Evolutionary conservation across 2,888 invertebrate genomes (phyloP).

Genomic region (Tricholauxania praeusta): DNA sequence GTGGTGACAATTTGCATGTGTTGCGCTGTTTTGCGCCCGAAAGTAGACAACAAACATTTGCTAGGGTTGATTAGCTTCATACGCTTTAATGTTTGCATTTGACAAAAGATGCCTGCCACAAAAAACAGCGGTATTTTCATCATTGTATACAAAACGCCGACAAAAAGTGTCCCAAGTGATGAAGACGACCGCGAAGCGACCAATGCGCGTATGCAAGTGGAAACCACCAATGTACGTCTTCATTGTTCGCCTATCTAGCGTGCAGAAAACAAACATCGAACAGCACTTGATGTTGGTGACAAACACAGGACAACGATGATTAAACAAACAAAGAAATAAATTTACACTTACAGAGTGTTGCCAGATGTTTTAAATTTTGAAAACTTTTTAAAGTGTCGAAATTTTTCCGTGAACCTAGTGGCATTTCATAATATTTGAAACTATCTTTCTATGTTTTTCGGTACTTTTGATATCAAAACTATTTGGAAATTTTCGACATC

Average conservation of each 20-base stretch:
- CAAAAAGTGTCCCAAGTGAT: slow-evolving; percentile 60
- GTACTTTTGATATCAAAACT: too few relatives aligned
- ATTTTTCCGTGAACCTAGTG: too few relatives aligned
- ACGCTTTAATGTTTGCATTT: slow-evolving; percentile 28
- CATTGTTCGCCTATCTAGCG: slow-evolving; percentile 12
- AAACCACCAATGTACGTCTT: slow-evolving; percentile 20
- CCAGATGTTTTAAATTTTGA: slow-evolving; percentile 34
- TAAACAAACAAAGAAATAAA: slow-evolving; percentile 10
- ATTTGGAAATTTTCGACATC: too few relatives aligned
- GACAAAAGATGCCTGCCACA: slow-evolving; percentile 1
- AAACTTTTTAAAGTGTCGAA: neutral
- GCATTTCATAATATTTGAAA: too few relatives aligned
- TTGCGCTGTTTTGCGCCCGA: neutral
- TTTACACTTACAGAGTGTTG: neutral
- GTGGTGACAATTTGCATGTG: slow-evolving; percentile 27
- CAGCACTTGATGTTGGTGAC: slow-evolving; percentile 1
- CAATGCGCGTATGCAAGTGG: slow-evolving; percentile 33
- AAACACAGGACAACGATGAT: neutral
- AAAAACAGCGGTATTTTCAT: slow-evolving; percentile 48
- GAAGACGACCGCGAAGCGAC: slow-evolving; percentile 44
- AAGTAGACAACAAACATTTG: slow-evolving; percentile 10
- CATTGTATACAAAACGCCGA: slow-evolving; percentile 60
- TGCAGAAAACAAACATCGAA: slow-evolving; percentile 33
- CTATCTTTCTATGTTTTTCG: too few relatives aligned
- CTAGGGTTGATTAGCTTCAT: slow-evolving; percentile 45